A percentile compares a stretch with the other conserved stretches of the same genome.
These are phyloP conservation scores for Neuroterus valhalla DNA, from an alignment of 1,140 invertebrate species.

Conservation along the genomic window DNA sequence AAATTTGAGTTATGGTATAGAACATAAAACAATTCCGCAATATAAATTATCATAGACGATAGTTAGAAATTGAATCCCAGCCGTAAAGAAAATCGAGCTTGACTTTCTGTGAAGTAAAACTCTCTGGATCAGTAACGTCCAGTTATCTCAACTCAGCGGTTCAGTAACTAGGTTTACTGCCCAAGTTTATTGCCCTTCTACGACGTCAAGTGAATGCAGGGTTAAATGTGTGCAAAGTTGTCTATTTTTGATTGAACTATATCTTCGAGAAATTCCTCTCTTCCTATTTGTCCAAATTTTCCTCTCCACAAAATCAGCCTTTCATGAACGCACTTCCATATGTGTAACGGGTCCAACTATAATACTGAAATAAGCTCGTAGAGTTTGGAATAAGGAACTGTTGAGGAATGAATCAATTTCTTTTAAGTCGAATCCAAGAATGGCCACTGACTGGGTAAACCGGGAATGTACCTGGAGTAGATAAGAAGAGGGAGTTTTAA, in stretches of 20 bases:
- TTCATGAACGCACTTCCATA: neutral
- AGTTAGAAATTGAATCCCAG: constrained; percentile 17
- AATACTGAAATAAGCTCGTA: too few species aligned
- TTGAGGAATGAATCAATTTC: too few species aligned
- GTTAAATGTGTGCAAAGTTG: constrained; percentile 17
- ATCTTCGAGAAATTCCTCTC: constrained; percentile 7
- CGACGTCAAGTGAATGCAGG: constrained; percentile 16
- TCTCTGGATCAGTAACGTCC: constrained; percentile 22
- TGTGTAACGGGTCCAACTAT: too few species aligned
- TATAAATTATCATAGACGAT: neutral
- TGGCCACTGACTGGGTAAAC: too few species aligned
- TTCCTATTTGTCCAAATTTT: constrained; percentile 11
- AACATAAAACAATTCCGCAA: neutral
- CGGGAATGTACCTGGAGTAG: too few species aligned
- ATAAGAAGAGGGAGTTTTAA: too few species aligned
- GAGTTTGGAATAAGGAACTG: too few species aligned
- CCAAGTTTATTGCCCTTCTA: constrained; percentile 30
- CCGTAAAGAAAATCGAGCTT: constrained; percentile 10
- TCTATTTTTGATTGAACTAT: constrained; percentile 29
- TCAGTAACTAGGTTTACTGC: constrained; percentile 25
- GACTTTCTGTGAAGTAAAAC: neutral
- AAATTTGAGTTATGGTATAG: neutral
- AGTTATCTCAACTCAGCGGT: constrained; percentile 27
- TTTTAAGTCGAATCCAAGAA: too few species aligned
- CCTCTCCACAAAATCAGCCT: neutral